Evolutionary conservation across 1,140 invertebrate genomes (phyloP), one percentile per base, ranked within the genome.

Genomic region (Drepana arcuata): DNA sequence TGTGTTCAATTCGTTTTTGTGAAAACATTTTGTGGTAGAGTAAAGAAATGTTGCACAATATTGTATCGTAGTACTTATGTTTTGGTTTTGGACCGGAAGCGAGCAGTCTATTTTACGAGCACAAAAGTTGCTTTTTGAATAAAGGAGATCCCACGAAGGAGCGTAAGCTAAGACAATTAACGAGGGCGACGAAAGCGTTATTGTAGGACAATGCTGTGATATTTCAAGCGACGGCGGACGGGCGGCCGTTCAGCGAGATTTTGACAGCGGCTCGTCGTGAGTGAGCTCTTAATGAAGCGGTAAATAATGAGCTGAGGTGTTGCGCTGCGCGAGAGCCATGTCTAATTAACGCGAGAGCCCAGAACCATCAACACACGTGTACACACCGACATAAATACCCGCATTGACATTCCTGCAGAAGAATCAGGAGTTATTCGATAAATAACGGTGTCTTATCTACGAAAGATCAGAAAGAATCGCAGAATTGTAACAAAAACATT

Each of bases 281-380:
- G 64, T 60, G 57, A 71, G 66, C 69, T 75, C 72, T 71, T 81
- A 81, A 81, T 81, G 77, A 81, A 79, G 68, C 74, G 63, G 74
- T 77, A 73, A 79, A 81, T 81, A 81, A 81, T 79, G 74, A 79
- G 66, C 40, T 47, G 58, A 70, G 66, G 77, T 81, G 69, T 71
- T 71, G 63, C 48, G 50, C 55, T 45, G 58, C 48, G 51, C 54
- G 47, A 68, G 61, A 59, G 40, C 63, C 66, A 62, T 60, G 64
- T 69, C 71, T 75, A 78, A 82, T 81, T 77, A 78, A 66, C 55
- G 54, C 54, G 52, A 39, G 41, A 37, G 42, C 42, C n/a, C 41
- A 42, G 41, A 46, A 50, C 49, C 50, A 50, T n/a, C n/a, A n/a
- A n/a, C n/a, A n/a, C n/a, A n/a, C n/a, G n/a, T n/a, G n/a, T n/a